phyloP scores from a whole-genome alignment of 1,140 invertebrate genomes.

The Sipha flava region DNA sequence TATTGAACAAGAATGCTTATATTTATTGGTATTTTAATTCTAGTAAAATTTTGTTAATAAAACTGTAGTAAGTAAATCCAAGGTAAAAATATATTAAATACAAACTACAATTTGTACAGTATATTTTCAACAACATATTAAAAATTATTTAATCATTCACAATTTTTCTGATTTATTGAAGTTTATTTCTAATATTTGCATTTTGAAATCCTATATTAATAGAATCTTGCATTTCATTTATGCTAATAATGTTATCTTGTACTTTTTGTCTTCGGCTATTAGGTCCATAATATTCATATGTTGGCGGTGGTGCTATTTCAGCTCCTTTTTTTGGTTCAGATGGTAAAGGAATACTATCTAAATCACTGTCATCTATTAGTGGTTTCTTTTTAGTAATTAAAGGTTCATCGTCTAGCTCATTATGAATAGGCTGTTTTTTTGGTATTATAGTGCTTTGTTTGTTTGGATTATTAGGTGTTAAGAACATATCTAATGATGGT shows the following conservation, averaged over 20 bases:
- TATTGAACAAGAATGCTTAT: too few relatives aligned
- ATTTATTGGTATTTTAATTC: too few relatives aligned
- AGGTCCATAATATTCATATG: slow-evolving; percentile 54
- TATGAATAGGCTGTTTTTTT: not conserved
- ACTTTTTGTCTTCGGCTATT: not conserved
- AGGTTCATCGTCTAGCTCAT: slow-evolving; percentile 21
- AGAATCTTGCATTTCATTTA: slow-evolving; percentile 5
- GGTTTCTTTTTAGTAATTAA: not conserved
- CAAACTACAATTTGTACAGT: too few relatives aligned
- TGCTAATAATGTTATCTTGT: not conserved
- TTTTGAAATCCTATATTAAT: not conserved
- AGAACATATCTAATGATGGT: slow-evolving; percentile 37
- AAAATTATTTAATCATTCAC: not conserved
- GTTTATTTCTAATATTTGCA: not conserved
- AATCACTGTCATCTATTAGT: not conserved
- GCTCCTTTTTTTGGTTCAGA: slow-evolving; percentile 40
- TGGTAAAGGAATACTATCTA: not conserved
- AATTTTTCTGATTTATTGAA: not conserved
- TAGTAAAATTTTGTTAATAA: too few relatives aligned
- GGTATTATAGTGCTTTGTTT: not conserved
- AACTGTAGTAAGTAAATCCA: too few relatives aligned
- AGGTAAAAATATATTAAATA: too few relatives aligned
- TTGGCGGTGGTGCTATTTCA: slow-evolving; percentile 56
- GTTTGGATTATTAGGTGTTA: slow-evolving; percentile 29
- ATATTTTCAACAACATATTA: too few relatives aligned